Evolutionary conservation across 2,888 invertebrate genomes (phyloP).

Genomic region (Drosophila neutralis): DNA sequence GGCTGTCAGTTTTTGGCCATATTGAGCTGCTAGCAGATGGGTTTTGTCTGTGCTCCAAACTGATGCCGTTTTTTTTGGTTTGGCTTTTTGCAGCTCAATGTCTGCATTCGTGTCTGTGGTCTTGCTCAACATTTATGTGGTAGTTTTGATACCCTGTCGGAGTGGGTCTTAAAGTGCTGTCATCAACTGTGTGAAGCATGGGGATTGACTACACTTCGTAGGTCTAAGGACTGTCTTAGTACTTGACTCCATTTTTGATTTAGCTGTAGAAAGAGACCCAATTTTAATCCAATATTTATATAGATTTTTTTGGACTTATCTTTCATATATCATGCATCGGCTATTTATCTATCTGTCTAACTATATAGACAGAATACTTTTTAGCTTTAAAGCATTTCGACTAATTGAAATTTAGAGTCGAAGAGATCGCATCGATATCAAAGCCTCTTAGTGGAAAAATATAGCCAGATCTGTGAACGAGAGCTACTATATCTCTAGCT

Average conservation of each 20-base stretch:
- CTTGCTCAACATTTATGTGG: slow-evolving; percentile 74
- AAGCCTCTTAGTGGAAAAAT: too few relatives aligned
- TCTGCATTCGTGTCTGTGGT: slow-evolving; percentile 67
- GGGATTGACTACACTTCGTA: neutral
- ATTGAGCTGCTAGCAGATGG: slow-evolving; percentile 73
- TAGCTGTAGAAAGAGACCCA: too few relatives aligned
- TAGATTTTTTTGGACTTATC: too few relatives aligned
- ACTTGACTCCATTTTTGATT: too few relatives aligned
- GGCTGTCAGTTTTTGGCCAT: slow-evolving; percentile 64
- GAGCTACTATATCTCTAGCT: too few relatives aligned
- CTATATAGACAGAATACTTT: too few relatives aligned
- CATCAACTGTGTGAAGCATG: neutral
- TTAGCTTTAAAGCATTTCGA: too few relatives aligned
- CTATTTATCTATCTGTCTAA: neutral
- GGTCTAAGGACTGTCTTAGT: neutral
- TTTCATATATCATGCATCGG: neutral
- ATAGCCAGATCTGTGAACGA: too few relatives aligned
- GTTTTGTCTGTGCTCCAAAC: slow-evolving; percentile 64
- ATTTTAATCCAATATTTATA: too few relatives aligned
- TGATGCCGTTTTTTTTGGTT: slow-evolving; percentile 26
- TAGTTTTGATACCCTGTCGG: slow-evolving; percentile 30
- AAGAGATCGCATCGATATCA: too few relatives aligned
- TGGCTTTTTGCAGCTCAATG: slow-evolving; percentile 36
- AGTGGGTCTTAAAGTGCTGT: neutral
- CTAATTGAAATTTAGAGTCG: neutral